Conservation (phyloP, 2,888 invertebrate species). For the Quadroppia sp. region DNA sequence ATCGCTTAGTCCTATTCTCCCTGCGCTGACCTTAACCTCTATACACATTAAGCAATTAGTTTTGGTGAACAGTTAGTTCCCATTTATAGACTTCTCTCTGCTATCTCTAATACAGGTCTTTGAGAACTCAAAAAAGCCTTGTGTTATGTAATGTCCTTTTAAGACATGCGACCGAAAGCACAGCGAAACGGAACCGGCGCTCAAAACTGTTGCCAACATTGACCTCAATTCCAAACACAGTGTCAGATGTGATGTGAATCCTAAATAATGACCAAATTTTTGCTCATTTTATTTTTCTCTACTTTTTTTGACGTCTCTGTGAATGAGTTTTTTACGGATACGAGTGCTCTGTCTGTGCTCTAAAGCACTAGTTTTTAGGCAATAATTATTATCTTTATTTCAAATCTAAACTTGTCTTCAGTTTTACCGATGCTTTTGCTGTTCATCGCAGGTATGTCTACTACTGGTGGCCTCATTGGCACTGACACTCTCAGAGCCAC, state of each 20-base stretch:
- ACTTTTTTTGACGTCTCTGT: slow-evolving; percentile 2
- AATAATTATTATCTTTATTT: slow-evolving; percentile 12
- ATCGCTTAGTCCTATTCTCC: background rate
- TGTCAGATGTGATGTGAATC: slow-evolving; percentile 25
- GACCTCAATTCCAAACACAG: slow-evolving; percentile 24
- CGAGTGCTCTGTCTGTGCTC: slow-evolving; percentile 7
- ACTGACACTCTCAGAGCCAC: background rate
- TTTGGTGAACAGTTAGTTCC: slow-evolving; percentile 35
- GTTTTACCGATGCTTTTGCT: slow-evolving; percentile 13
- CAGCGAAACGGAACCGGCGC: slow-evolving; percentile 36
- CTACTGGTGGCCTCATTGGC: slow-evolving; percentile 33
- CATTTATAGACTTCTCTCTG: slow-evolving; percentile 23
- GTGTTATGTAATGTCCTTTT: slow-evolving; percentile 28
- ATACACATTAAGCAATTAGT: slow-evolving; percentile 31
- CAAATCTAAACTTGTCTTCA: slow-evolving; percentile 5
- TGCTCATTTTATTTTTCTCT: background rate
- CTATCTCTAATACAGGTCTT: background rate
- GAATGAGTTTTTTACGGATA: slow-evolving; percentile 12
- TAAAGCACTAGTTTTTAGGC: background rate
- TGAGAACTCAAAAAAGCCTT: slow-evolving; percentile 8
- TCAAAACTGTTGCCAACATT: slow-evolving; percentile 33
- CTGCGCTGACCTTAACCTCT: slow-evolving; percentile 17
- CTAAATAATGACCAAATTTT: slow-evolving; percentile 36
- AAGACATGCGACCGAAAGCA: slow-evolving; percentile 24
- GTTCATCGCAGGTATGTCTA: slow-evolving; percentile 19